Conservation (phyloP, 2,888 invertebrate species). For the Standfussiana lucernea region DNA sequence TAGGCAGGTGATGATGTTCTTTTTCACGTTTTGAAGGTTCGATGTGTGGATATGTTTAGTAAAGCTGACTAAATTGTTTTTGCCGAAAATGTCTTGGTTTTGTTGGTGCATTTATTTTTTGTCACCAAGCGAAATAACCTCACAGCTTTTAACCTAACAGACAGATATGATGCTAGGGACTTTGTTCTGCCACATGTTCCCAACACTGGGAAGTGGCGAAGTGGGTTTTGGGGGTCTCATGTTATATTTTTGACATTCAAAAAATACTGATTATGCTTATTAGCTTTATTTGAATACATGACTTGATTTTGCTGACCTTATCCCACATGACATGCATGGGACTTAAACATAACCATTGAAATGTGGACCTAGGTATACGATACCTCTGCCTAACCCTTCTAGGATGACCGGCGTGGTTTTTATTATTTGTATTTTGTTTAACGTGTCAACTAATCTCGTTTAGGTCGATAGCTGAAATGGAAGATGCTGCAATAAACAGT, state of each 20-base stretch:
- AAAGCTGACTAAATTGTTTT: not conserved
- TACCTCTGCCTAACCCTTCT: not conserved
- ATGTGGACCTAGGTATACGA: not conserved
- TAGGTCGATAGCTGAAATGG: not conserved
- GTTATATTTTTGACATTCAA: not conserved
- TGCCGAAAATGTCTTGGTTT: not conserved
- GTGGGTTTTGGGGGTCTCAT: not conserved
- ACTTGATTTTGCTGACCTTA: not conserved
- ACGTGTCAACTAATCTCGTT: not conserved
- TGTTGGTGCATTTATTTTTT: not conserved
- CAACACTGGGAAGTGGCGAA: not conserved
- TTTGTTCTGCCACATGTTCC: not conserved
- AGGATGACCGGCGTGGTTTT: not conserved
- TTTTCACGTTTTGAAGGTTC: conserved; percentile 2
- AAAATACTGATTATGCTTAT: not conserved
- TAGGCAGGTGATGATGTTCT: no score
- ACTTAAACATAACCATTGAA: not conserved
- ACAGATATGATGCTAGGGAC: not conserved
- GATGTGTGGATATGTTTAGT: not conserved
- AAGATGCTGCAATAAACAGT: not conserved
- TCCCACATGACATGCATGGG: not conserved
- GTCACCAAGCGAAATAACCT: not conserved
- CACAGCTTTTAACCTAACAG: not conserved
- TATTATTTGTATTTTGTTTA: not conserved
- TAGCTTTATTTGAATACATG: not conserved